Evolutionary conservation across 2,113 vertebrate species (phyloP), one percentile per base, ranked within the genome.

Genomic region (Conger conger): DNA sequence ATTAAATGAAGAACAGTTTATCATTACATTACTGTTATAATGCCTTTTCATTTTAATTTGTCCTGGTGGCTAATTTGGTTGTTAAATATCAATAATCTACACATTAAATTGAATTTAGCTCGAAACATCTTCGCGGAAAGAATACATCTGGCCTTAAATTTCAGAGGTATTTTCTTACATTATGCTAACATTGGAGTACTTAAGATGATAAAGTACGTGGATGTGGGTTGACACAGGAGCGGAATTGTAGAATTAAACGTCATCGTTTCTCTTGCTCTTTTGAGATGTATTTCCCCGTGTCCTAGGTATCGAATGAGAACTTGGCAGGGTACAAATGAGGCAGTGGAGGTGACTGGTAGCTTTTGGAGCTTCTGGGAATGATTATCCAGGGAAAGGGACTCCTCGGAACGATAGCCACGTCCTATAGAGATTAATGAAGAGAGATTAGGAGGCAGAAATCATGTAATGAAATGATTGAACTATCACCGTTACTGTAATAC

Each of bases 351-450:
- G 92, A 93, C 90, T 86, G 89, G 92, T 90, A 91, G 91, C 87
- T 90, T 91, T 80, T 50, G 45, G 11, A 13, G 45, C 45, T 50
- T 50, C 11, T 83, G 79, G 76, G 83, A 80, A 91, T 92, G 92
- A 94, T 94, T 93, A 93, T 90, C 89, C 89, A 87, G 90, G 88
- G 90, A 93, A 93, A 94, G 91, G 93, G 92, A 90, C 81, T 86
- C 91, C 87, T 90, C 89, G 91, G 88, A 93, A 92, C 90, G 45
- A 50, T 50, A 50, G 45, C 45, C 1, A 13, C 45, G 45, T 50
- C 91, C 93, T 93, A 94, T 94, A 90, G 92, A 92, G 92, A 93
- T 93, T 91, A 93, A 94, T 94, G 92, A 93, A 93, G 93, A 92
- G 89, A 93, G 91, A 84, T 91, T 42, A 86, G 86, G 91, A 91